Evolutionary conservation across 2,888 invertebrate genomes (phyloP).

Genomic region (Liodrosophila aerea): DNA sequence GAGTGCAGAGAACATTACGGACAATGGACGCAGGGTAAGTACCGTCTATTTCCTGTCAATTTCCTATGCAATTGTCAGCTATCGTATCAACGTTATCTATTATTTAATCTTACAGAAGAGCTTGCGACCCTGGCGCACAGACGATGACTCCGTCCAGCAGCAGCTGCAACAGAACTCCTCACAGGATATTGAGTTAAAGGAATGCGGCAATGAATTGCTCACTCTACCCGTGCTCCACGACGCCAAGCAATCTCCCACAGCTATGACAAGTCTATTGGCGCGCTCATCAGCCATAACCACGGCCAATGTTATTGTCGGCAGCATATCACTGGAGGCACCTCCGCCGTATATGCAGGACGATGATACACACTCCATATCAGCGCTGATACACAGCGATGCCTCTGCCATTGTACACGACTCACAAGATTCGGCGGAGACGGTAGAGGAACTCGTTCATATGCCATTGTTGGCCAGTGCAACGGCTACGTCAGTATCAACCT

Average conservation of each 20-base stretch:
- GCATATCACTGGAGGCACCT: conserved; percentile 81
- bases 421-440: conserved; percentile 77
- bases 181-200: conserved; percentile 67
- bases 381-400: conserved; percentile 59
- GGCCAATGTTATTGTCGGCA: conserved; percentile 80
- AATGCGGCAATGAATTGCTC: conserved; percentile 66
- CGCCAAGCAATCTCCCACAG: conserved; percentile 52
- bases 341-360: conserved; percentile 80
- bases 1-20: conserved; percentile 87
- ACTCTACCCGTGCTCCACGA: conserved; percentile 67
- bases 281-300: conserved; percentile 79
- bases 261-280: conserved; percentile 62
- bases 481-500: conserved; percentile 55
- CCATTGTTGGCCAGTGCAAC: conserved; percentile 62
- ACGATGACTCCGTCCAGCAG: conserved; percentile 72
- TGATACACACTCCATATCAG: conserved; percentile 55
- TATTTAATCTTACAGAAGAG: conserved; percentile 72
- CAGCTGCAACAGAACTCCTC: conserved; percentile 62
- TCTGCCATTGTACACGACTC: conserved; percentile 61
- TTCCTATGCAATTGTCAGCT: neutral
- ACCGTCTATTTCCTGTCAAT: neutral
- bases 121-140: conserved; percentile 81
- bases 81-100: neutral
- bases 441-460: conserved; percentile 75
- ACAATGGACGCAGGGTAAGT: conserved; percentile 82